Evolutionary conservation across 2,113 vertebrate genomes (phyloP), one percentile per base, ranked within the genome.

Genomic region (Thinocorus orbignyianus): DNA sequence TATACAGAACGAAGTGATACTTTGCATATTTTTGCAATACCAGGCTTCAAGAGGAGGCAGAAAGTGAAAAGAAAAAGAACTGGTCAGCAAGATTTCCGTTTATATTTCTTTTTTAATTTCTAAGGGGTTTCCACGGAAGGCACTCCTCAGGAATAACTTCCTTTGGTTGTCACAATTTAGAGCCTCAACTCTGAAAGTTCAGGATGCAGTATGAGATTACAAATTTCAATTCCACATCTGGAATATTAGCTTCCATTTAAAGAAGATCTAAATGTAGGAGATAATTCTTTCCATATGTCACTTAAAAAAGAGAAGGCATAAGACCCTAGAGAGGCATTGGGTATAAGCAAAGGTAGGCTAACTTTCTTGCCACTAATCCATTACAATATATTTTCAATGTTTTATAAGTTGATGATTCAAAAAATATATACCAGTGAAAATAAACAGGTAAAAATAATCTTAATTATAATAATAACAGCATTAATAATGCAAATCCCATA

Each of bases 401-500:
- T 92, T 92, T 69, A 74, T 87, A 78, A 88, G 46, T 70, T 46
- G 60, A 81, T 51, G 31, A 62, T 51, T 86, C 76, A 54, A 87
- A 90, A 82, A 80, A 82, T 65, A 31, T 70, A 74, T 58, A 78
- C 13, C 39, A 5, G 37, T n/a, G 74, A 81, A 96, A 89, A 28
- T 64, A 81, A 94, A 94, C 60, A 95, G 48, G 89, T 81, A 71
- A 44, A 93, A 91, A 92, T 95, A 92, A 91, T 90, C 66, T 62
- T 88, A 68, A 85, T 49, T 15, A 65, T 55, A 30, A 91, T 83
- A 94, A 94, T 83, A 91, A 61, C 31, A 73, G 13, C 37, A 96
- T 96, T 71, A 96, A 96, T 96, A 96, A 94, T 95, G 77, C 22
- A 96, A 92, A 86, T 74, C 39, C 42, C 33, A 72, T 95, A 68